A percentile compares a stretch with the other conserved stretches of the same genome.
Conservation (phyloP, 2,888 invertebrate species). For the Saturnia japonica region DNA sequence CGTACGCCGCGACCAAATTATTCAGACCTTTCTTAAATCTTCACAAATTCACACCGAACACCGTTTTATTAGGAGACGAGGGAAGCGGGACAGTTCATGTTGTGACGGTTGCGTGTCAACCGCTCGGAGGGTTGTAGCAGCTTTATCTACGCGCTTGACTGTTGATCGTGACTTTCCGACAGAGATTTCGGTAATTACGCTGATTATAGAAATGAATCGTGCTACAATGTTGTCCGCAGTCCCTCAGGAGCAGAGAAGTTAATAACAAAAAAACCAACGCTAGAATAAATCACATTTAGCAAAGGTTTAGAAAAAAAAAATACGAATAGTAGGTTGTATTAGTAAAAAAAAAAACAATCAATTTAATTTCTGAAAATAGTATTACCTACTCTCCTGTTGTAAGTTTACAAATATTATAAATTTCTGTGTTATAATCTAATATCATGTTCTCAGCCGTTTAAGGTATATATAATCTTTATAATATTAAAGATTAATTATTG, state of each 20-base stretch:
- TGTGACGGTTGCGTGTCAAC: constrained; percentile 51
- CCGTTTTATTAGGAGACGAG: constrained; percentile 22
- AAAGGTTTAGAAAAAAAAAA: neutral
- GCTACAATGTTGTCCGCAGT: constrained; percentile 40
- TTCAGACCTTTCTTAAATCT: constrained; percentile 40
- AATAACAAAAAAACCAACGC: neutral
- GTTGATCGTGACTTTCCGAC: constrained; percentile 78
- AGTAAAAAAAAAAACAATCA: neutral
- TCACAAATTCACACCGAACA: constrained; percentile 23
- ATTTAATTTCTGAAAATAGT: neutral
- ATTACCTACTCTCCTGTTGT: neutral
- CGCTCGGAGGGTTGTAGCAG: constrained; percentile 67
- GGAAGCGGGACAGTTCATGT: constrained; percentile 40
- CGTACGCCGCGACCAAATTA: constrained; percentile 61
- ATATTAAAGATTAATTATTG: neutral
- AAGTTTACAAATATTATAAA: neutral
- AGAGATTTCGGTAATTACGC: constrained; percentile 77
- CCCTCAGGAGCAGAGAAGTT: neutral
- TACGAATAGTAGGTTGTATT: too few relatives aligned
- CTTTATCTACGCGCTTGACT: constrained; percentile 74
- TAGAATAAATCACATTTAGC: neutral
- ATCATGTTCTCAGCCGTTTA: neutral
- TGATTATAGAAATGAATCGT: constrained; percentile 72
- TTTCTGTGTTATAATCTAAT: neutral
- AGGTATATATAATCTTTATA: neutral